Evolutionary conservation across 2,797 vertebrate genomes (phyloP), one percentile per base, ranked within the genome.

Genomic region (Coregonus suidteri): DNA sequence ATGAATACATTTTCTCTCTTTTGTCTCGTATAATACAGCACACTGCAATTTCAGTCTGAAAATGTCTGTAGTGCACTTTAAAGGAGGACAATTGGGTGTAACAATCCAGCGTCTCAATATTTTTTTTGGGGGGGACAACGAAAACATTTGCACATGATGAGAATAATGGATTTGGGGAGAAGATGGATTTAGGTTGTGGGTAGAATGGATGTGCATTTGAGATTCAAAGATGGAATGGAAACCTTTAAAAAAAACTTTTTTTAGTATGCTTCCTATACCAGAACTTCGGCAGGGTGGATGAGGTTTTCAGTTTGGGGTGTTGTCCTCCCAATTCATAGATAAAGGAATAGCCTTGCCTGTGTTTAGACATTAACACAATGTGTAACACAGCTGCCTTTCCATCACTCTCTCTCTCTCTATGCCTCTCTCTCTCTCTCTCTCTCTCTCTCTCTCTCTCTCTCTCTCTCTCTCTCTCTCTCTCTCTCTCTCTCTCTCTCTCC

Each of bases 141-240:
- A 4, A 75, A 75, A 75, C 41, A 79, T 82, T 73, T 82, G 73
- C 83, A 83, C 79, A 83, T 84, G 71, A 82, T 74, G 62, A 81
- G 67, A 73, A 76, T 75, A 80, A 82, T 81, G 81, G 35, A 20
- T 79, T 81, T 62, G 80, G 3, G 25, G 31, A 76, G 67, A 75
- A 51, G 65, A 71, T 67, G 77, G n/a, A 71, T 79, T 77, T 71
- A 25, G 37, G 25, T 65, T 54, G 78, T 47, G 34, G 77, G 76
- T 30, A 47, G 37, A 65, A 52, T 59, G 76, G 37, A 51, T 30
- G 15, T 69, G 13, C 4, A n/a, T 37, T n/a, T 70, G 37, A 47
- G 16, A 51, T 59, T 62, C 66, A 66, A 16, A 65, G 51, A 52
- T 35, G 35, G 47, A 70, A 30, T 69, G 25, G 67, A 11, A 25